phyloP scores from a whole-genome alignment of 2,888 invertebrate species.

The Euplexia lucipara region DNA sequence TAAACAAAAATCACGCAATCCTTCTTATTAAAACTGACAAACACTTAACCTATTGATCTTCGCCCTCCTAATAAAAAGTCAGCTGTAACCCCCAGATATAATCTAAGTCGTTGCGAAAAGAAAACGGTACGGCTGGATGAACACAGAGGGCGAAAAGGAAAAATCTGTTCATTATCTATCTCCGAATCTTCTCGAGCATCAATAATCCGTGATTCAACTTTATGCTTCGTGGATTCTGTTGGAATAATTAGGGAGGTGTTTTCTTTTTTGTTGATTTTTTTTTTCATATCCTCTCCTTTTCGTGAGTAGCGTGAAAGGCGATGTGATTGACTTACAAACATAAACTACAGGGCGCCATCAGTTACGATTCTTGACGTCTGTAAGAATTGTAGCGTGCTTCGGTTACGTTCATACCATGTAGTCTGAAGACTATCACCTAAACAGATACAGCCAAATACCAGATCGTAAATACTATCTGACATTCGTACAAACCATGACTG shows the following conservation, averaged over 20 bases:
- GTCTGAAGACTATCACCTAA: too few relatives aligned
- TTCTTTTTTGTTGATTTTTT: conserved; percentile 9
- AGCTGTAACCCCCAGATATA: conserved; percentile 24
- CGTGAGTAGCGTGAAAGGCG: neutral
- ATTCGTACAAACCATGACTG: too few relatives aligned
- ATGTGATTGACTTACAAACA: neutral
- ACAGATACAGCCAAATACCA: too few relatives aligned
- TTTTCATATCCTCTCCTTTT: neutral
- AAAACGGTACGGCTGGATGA: conserved; percentile 39
- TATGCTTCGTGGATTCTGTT: conserved; percentile 37
- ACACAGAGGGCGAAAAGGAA: conserved; percentile 35
- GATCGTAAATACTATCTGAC: too few relatives aligned
- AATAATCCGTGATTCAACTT: conserved; percentile 54
- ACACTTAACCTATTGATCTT: neutral
- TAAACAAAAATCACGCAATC: too few relatives aligned
- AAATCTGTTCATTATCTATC: conserved; percentile 45
- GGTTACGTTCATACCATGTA: too few relatives aligned
- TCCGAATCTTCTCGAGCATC: conserved; percentile 51
- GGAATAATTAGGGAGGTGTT: conserved; percentile 44
- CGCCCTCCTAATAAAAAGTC: conserved; percentile 21
- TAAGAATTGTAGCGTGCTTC: too few relatives aligned
- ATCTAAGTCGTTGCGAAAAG: conserved; percentile 48
- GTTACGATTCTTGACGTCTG: too few relatives aligned
- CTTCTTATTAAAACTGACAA: conserved; percentile 18
- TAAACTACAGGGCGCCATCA: too few relatives aligned